A percentile compares a stretch with the other conserved stretches of the same genome.
Evolutionary conservation across 2,113 vertebrate species (phyloP).

Genomic region (Ceyx margarethae): DNA sequence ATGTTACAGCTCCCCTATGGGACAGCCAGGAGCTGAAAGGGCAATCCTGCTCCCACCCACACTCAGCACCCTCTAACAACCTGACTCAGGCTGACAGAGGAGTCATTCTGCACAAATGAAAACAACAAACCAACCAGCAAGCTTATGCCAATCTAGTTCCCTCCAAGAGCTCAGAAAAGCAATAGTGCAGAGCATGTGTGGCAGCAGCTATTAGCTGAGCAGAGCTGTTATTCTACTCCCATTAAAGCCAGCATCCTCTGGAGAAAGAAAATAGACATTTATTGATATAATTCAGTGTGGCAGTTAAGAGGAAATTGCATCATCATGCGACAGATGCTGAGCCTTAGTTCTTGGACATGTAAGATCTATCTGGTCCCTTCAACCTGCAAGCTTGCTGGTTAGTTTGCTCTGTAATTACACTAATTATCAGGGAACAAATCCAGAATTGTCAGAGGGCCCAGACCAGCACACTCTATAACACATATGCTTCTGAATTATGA

Average conservation of each 20-base stretch:
- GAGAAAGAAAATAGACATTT: neutral
- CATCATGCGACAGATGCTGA: neutral
- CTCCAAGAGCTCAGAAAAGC: neutral
- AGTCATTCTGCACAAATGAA: neutral
- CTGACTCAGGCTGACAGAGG: neutral
- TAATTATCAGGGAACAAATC: neutral
- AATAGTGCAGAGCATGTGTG: neutral
- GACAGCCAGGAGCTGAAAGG: conserved; percentile 41
- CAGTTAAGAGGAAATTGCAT: neutral
- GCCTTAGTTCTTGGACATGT: neutral
- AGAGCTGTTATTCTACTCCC: neutral
- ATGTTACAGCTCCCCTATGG: conserved; percentile 36
- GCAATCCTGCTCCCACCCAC: neutral
- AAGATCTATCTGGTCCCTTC: neutral
- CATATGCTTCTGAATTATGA: neutral
- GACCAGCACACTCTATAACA: accelerated
- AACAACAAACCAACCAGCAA: neutral
- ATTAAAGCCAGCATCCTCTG: neutral
- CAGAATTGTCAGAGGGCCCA: neutral
- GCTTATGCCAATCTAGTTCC: neutral
- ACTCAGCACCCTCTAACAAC: neutral
- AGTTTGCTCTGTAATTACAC: neutral
- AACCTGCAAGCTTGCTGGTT: neutral
- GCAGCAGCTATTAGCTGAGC: neutral
- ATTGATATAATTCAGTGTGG: neutral